These are phyloP conservation scores for Brachystomella parvula DNA, from an alignment of 1,140 invertebrate genomes.

Conservation along the genomic window DNA sequence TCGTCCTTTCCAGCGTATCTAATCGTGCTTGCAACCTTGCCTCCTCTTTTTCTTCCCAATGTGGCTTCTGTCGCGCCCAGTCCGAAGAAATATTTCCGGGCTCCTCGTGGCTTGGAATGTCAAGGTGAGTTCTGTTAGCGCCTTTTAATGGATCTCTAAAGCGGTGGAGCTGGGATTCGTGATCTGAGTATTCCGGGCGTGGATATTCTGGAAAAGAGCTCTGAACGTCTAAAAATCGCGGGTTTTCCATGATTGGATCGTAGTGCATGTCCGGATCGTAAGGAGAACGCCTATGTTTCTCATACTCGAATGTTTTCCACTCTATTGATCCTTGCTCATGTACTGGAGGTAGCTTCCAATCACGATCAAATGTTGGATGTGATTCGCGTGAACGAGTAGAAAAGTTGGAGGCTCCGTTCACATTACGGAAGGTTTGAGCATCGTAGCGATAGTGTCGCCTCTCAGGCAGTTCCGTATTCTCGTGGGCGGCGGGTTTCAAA, in stretches of 20 bases:
- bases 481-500: not conserved
- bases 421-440: not conserved
- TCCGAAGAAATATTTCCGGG: not conserved
- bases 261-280: not conserved
- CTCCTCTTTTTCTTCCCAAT: not conserved
- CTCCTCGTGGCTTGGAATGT: not conserved
- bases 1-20: not conserved
- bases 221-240: no score
- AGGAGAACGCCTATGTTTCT: not conserved
- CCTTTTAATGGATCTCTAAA: not conserved
- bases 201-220: not conserved
- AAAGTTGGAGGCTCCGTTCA: no score
- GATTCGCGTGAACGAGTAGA: not conserved
- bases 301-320: not conserved
- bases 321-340: not conserved
- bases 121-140: not conserved
- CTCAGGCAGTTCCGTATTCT: not conserved
- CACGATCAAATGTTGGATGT: not conserved
- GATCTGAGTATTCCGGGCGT: not conserved
- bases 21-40: not conserved
- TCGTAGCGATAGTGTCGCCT: not conserved
- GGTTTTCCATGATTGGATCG: not conserved
- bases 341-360: not conserved
- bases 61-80: not conserved
- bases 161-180: not conserved